Evolutionary conservation across 2,888 invertebrate species (phyloP).

Genomic region (Brachycybe producta): DNA sequence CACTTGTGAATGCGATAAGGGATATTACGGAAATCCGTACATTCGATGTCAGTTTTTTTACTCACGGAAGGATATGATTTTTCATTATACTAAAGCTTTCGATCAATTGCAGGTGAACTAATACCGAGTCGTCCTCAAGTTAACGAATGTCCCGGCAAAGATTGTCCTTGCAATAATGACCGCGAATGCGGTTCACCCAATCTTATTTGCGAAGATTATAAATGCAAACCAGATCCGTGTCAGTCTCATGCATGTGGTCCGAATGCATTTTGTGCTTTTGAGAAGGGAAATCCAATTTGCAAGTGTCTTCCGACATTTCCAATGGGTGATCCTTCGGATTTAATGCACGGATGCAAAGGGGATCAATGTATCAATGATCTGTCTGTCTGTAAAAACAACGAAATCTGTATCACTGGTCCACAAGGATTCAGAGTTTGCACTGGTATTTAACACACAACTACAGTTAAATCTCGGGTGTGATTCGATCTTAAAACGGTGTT

Average conservation of each 20-base stretch:
- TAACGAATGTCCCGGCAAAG: slow-evolving; percentile 12
- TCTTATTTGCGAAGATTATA: slow-evolving; percentile 15
- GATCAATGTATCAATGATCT: slow-evolving; percentile 67
- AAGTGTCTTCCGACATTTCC: slow-evolving; percentile 54
- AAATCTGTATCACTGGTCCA: slow-evolving; percentile 49
- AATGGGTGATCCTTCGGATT: slow-evolving; percentile 25
- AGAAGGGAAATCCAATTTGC: slow-evolving; percentile 57
- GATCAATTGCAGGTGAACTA: neutral
- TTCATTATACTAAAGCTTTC: neutral
- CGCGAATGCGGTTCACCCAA: slow-evolving; percentile 15
- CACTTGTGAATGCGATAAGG: slow-evolving; percentile 75
- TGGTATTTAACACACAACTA: neutral
- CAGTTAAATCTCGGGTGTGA: neutral
- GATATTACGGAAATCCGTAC: slow-evolving; percentile 76
- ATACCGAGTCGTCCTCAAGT: slow-evolving; percentile 8
- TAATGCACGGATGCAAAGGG: slow-evolving; percentile 31
- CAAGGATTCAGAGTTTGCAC: slow-evolving; percentile 18
- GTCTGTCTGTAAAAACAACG: slow-evolving; percentile 58
- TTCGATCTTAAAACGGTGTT: neutral
- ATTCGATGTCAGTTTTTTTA: slow-evolving; percentile 29
- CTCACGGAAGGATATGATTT: neutral
- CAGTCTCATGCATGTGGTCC: slow-evolving; percentile 79
- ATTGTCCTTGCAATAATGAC: slow-evolving; percentile 16
- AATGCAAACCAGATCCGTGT: slow-evolving; percentile 53
- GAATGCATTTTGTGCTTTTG: slow-evolving; percentile 66